Base-by-base conservation (phyloP, 1,140 invertebrate species). In the Pantala flavescens region DNA sequence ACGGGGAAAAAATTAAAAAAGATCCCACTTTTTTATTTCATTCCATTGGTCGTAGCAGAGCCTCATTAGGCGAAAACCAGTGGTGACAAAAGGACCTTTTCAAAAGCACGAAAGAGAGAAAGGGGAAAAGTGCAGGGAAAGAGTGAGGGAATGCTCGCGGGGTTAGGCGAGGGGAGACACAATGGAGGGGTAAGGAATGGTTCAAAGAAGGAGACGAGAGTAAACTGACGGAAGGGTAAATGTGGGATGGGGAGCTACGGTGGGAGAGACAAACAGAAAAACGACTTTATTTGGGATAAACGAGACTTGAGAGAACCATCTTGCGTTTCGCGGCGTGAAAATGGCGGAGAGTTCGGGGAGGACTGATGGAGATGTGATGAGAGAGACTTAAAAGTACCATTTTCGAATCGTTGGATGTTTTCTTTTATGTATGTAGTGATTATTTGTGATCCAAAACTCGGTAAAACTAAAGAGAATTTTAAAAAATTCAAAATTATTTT, bases 21-120 rank as follows among this genome's bases (percentile, higher is more conserved):
- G 12, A 63, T 21, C 49, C 49, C 49, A 63, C 49, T 21, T 19
- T 36, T 19, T 63, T 63, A 63, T 63, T 63, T 63, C 49, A 63
- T 63, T 63, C 49, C 12, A 63, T 63, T 63, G 49, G 49, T 63
- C 49, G 49, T 21, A 63, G 49, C 16, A 21, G 1, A 19, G 49
- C 49, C 49, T 63, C 49, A 63, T 63, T 63, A 63, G 49, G 49
- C 49, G 49, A 63, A 63, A 63, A 63, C 49, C 49, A 63, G 49
- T 63, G 49, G 49, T 63, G 49, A 63, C 49, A 63, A 63, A 63
- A 63, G 49, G 49, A 63, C 49, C 49, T 63, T 63, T 63, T 63
- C 49, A 19, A 63, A 63, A 63, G 49, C 16, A 21, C 3, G 49
- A 14, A 63, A 12, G 49, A 63, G 14, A 19, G n/a, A 21, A 12